Evolutionary conservation across 2,888 invertebrate species (phyloP), one percentile per base, ranked within the genome.

Genomic region (Thereva unica): DNA sequence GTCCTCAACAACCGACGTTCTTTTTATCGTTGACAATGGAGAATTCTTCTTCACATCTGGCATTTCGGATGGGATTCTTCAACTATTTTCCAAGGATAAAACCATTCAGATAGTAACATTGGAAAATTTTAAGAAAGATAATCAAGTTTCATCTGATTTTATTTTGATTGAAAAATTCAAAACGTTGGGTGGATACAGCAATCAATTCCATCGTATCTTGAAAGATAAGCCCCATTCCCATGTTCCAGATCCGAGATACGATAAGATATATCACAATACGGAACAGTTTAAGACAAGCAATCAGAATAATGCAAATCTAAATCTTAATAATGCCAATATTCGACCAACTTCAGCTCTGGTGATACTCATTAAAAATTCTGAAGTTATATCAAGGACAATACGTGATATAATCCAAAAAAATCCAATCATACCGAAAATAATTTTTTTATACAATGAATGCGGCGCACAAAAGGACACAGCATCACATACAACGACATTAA

Each of bases 51-150:
- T 59, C 8, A 49, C 47, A 38, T 49, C 49, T 23, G 57, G 47
- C 44, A 35, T 61, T 12, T 47, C 47, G 9, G 59, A 56, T 53
- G 7, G 47, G 12, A 59, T 64, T 37, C 9, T 64, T 10, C 53
- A 59, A 40, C 47, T 65, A 40, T 68, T 68, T 49, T 53, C 64
- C 8, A 59, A 53, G 45, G 57, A 47, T 34, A 68, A 64, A 64
- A 47, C 68, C n/a, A 50, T 55, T n/a, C 68, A 57, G 44, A 42
- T 68, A 44, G 55, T 68, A 47, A 54, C 64, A 47, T 38, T 68
- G 34, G 50, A 68, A 57, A 53, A 54, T 45, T 54, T 61, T 10
- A 49, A 49, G 1, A 37, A 35, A 59, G 38, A 59, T 49, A 34
- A 42, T 35, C n/a, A 35, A 23, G 23, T 23, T 23, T 23, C 23